Evolutionary conservation across 2,113 vertebrate genomes (phyloP).

Genomic region (Pluvianellus socialis): DNA sequence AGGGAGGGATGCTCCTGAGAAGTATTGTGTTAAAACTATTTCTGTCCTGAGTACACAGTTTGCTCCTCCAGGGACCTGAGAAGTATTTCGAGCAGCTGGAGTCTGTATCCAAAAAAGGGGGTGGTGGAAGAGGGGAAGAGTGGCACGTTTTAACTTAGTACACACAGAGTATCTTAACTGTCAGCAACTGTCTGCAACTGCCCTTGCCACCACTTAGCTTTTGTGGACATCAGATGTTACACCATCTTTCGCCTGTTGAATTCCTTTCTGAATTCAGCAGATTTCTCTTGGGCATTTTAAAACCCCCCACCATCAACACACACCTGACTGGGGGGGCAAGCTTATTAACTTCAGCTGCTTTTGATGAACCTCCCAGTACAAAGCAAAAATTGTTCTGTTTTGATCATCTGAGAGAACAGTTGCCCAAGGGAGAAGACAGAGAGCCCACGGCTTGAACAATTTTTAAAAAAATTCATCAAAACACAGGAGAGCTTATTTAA

Average conservation of each 20-base stretch:
- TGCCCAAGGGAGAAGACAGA: background rate
- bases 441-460: background rate
- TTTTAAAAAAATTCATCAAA: background rate
- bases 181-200: background rate
- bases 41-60: background rate
- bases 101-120: background rate
- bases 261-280: background rate
- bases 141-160: background rate
- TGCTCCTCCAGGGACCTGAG: background rate
- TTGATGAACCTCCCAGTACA: background rate
- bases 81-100: background rate
- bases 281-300: background rate
- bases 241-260: background rate
- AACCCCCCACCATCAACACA: background rate
- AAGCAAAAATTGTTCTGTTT: background rate
- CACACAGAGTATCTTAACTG: background rate
- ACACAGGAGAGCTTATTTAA: background rate
- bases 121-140: background rate
- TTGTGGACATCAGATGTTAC: background rate
- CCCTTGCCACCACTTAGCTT: background rate
- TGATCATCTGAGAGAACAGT: background rate
- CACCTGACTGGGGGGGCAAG: background rate
- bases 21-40: background rate
- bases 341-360: background rate
- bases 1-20: background rate